Evolutionary conservation across 1,140 invertebrate species (phyloP), one percentile per base, ranked within the genome.

Genomic region (Paraescarpia echinospica): DNA sequence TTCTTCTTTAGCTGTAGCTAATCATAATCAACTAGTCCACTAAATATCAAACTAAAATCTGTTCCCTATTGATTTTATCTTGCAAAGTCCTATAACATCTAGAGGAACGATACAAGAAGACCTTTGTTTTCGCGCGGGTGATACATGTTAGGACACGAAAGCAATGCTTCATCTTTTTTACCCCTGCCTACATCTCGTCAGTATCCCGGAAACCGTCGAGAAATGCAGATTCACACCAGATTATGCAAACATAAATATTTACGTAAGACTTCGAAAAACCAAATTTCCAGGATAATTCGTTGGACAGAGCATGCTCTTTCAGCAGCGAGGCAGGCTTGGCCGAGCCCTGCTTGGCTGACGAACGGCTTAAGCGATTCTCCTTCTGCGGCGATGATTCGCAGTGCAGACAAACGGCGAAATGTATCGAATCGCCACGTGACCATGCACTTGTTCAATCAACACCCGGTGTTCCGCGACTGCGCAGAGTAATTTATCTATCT

Each of bases 401-500:
- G 59, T 18, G 59, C 59, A 77, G 59, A 77, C 59, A 77, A 77
- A 77, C 59, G 59, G 22, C 59, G 27, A 77, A 77, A 77, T 77
- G 59, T 77, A 77, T 77, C 59, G 59, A 77, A 77, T 77, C 59
- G 59, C 59, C 59, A 77, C 59, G 59, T 77, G 59, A 77, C 59
- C 59, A 77, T 27, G 59, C 59, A 77, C 59, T 77, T 77, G 59
- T 77, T 77, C 59, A 77, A 77, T 77, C 59, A 77, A 77, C 59
- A 77, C 59, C 59, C 22, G 59, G 27, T 77, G 59, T 77, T 77
- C 8, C 59, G 59, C 59, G 59, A 77, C 59, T 77, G 59, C 59
- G 59, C 59, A 77, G 59, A 31, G 22, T 77, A 77, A 77, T 77
- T 77, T 77, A 77, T 77, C 59, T 77, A 77, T 77, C 59, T 77